Evolutionary conservation across 2,888 invertebrate genomes (phyloP).

Genomic region (Uropetala carovei): DNA sequence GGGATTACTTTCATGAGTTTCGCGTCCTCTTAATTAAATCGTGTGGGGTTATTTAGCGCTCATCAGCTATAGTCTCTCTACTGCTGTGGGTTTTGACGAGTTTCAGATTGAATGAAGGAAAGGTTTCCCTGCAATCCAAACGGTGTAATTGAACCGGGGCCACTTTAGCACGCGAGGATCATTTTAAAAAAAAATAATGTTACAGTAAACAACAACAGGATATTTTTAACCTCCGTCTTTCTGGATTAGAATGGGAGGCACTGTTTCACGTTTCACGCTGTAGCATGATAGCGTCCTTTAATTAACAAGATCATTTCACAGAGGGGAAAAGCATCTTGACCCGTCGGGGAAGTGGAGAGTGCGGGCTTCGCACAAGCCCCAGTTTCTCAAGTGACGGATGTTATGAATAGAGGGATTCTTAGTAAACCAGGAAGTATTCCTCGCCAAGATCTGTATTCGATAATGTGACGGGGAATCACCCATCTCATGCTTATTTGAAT

Average conservation of each 20-base stretch:
- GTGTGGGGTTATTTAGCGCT: too few relatives aligned
- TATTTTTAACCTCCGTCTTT: too few relatives aligned
- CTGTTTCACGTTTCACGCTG: background rate
- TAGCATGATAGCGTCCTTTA: background rate
- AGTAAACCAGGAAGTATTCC: background rate
- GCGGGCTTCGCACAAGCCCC: background rate
- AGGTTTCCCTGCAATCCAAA: too few relatives aligned
- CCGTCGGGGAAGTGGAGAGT: background rate
- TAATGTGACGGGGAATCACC: background rate
- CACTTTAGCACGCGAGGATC: too few relatives aligned
- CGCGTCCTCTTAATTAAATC: too few relatives aligned
- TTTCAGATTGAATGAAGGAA: too few relatives aligned
- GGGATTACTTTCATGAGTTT: too few relatives aligned
- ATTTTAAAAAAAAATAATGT: too few relatives aligned
- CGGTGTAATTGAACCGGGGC: too few relatives aligned
- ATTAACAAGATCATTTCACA: slow-evolving; percentile 1
- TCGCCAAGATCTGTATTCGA: background rate
- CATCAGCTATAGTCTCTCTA: too few relatives aligned
- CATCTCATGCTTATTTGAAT: background rate
- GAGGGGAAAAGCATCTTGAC: background rate
- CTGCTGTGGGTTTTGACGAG: too few relatives aligned
- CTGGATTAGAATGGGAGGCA: background rate
- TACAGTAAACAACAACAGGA: too few relatives aligned
- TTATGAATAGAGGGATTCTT: background rate
- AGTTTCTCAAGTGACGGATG: slow-evolving; percentile 18